phyloP scores from a whole-genome alignment of 1,140 invertebrate genomes.

The Drosophila mayri region DNA sequence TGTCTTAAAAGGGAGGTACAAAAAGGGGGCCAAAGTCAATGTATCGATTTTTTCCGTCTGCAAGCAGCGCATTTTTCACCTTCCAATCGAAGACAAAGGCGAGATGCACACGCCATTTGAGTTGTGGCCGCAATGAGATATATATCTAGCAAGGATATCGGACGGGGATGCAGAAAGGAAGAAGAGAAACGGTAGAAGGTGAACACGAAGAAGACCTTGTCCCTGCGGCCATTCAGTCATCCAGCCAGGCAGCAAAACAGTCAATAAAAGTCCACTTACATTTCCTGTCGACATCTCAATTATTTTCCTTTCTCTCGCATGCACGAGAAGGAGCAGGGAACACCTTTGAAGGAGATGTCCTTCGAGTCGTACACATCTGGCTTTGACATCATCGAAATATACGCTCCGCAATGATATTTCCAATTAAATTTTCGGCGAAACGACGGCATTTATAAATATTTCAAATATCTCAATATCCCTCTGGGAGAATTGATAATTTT shows the following conservation, averaged over 20 bases:
- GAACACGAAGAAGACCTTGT: conserved; percentile 23
- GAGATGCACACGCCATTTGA: conserved; percentile 63
- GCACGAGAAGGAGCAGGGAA: neutral
- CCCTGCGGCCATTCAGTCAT: conserved; percentile 36
- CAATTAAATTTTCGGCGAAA: conserved; percentile 38
- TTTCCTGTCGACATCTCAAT: conserved; percentile 81
- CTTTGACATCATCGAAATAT: conserved; percentile 25
- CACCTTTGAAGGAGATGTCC: conserved; percentile 12
- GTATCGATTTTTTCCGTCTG: conserved; percentile 62
- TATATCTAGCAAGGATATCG: conserved; percentile 31
- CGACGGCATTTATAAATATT: conserved; percentile 29
- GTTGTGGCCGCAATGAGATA: conserved; percentile 44
- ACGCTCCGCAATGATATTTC: conserved; percentile 30
- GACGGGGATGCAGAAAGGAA: neutral
- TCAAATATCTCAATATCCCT: conserved; percentile 10
- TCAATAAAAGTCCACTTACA: conserved; percentile 83
- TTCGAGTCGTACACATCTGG: conserved; percentile 15
- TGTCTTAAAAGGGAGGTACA: too few relatives aligned
- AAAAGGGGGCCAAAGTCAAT: conserved; percentile 27
- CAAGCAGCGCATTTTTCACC: conserved; percentile 50
- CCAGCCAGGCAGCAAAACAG: conserved; percentile 64
- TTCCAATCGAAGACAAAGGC: conserved; percentile 62
- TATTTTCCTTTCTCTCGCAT: conserved; percentile 68
- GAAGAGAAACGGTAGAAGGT: neutral
- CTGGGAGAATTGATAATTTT: conserved; percentile 18